Percentiles rank a stretch among this genome's conserved stretches.
These are phyloP conservation scores for Imbricaverruca yamaguchii DNA, from an alignment of 2,888 invertebrate genomes.

Conservation along the genomic window DNA sequence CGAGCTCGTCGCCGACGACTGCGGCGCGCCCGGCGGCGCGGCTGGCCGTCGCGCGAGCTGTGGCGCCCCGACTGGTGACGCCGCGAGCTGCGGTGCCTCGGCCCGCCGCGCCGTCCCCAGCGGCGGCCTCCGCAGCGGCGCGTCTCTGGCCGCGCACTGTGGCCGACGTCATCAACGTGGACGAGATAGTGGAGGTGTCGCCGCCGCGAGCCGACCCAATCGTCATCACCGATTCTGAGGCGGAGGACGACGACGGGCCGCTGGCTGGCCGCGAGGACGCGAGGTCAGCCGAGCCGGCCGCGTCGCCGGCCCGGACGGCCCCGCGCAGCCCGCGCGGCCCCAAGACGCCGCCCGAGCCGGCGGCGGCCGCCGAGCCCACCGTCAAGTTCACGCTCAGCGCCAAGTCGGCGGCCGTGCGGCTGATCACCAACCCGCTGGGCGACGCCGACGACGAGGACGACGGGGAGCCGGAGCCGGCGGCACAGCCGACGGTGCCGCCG, in stretches of 20 bases:
- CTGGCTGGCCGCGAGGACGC: conserved; percentile 25
- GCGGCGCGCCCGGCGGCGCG: no score
- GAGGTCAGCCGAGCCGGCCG: conserved; percentile 27
- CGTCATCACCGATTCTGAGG: conserved; percentile 73
- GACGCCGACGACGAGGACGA: neutral
- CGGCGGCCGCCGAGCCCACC: conserved; percentile 20
- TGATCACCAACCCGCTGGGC: neutral
- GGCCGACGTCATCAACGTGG: conserved; percentile 31
- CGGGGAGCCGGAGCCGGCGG: neutral
- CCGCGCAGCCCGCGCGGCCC: conserved; percentile 5
- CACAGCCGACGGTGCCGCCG: neutral
- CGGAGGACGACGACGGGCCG: conserved; percentile 33
- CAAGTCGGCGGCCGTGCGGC: neutral
- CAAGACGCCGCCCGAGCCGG: conserved; percentile 8
- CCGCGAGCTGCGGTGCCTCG: no score
- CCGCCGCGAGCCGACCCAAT: conserved; percentile 74
- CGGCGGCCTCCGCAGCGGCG: no score
- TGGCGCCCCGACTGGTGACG: no score
- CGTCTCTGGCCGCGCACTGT: conserved; percentile 40
- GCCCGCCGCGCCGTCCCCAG: no score
- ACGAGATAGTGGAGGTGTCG: conserved; percentile 41
- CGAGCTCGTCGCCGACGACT: neutral
- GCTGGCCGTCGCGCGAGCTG: no score
- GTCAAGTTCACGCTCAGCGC: conserved; percentile 5
- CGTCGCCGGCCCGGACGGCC: neutral